Evolutionary conservation across 2,888 invertebrate species (phyloP).

Genomic region (Tetropium fuscum): DNA sequence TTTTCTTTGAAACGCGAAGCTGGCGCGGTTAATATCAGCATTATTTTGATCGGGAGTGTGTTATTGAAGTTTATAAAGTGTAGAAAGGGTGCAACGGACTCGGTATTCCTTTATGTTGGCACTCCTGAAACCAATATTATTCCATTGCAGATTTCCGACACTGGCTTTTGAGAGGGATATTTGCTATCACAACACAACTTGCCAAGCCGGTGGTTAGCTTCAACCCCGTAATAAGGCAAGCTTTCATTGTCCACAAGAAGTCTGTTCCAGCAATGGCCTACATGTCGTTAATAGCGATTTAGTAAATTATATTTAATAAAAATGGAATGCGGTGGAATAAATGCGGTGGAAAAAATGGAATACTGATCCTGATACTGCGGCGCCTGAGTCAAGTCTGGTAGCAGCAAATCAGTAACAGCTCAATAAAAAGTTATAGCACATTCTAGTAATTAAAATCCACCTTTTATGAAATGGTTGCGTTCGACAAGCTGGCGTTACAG

Average conservation of each 20-base stretch:
- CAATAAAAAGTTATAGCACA: conserved; percentile 5
- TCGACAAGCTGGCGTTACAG: conserved; percentile 10
- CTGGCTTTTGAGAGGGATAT: conserved; percentile 42
- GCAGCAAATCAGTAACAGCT: background rate
- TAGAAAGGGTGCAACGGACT: conserved; percentile 42
- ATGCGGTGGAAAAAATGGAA: too few relatives aligned
- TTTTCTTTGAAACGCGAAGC: background rate
- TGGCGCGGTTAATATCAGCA: conserved; percentile 36
- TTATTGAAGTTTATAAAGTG: conserved; percentile 37
- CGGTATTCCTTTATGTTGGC: conserved; percentile 37
- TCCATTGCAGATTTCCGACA: conserved; percentile 44
- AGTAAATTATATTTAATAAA: conserved; percentile 50
- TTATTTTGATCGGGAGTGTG: conserved; percentile 39
- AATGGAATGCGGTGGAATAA: conserved; percentile 39
- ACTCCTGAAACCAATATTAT: conserved; percentile 47
- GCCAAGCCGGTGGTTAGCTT: conserved; percentile 39
- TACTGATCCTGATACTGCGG: background rate
- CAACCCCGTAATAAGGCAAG: conserved; percentile 44
- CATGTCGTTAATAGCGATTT: conserved; percentile 51
- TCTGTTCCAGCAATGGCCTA: conserved; percentile 45
- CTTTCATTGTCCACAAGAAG: conserved; percentile 48
- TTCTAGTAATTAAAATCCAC: conserved; percentile 14
- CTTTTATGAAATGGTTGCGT: conserved; percentile 14
- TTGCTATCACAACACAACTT: conserved; percentile 40
- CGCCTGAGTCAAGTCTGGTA: background rate